Conservation (phyloP, 2,797 vertebrate species). For the Thunnus albacares region DNA sequence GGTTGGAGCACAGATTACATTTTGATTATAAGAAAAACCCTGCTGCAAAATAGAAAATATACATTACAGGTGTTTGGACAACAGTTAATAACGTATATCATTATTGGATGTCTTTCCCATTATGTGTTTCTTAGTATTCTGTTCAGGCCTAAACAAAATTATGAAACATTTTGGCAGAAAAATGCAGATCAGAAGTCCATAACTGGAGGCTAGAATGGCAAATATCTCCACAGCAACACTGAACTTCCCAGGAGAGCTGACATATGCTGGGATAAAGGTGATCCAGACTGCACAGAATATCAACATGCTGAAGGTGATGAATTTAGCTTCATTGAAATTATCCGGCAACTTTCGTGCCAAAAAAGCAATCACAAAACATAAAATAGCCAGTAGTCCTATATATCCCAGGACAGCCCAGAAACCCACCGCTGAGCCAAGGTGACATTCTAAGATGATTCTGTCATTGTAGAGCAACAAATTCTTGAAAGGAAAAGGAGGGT, state of each 20-base stretch:
- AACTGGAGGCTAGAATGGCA: conserved; percentile 84
- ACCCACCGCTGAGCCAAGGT: conserved; percentile 72
- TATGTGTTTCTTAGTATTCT: conserved; percentile 81
- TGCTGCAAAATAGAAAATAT: not conserved
- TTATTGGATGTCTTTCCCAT: conserved; percentile 73
- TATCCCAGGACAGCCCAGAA: conserved; percentile 83
- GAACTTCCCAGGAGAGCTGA: conserved; percentile 85
- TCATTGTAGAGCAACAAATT: conserved; percentile 77
- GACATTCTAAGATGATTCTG: conserved; percentile 81
- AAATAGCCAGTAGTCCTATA: conserved; percentile 76
- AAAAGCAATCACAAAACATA: conserved; percentile 83
- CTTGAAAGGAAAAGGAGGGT: conserved; percentile 76
- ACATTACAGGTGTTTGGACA: not conserved
- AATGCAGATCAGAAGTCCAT: conserved; percentile 81
- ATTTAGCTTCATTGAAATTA: conserved; percentile 84
- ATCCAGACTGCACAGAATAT: conserved; percentile 86
- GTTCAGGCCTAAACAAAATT: conserved; percentile 78
- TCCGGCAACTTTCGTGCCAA: conserved; percentile 82
- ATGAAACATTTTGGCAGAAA: conserved; percentile 85
- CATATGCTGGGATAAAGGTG: conserved; percentile 84
- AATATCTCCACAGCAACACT: conserved; percentile 85
- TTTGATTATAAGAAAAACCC: not conserved
- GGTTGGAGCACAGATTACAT: not conserved
- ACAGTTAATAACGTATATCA: conserved; percentile 42
- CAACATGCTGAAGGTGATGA: conserved; percentile 85